A percentile compares a stretch with the other conserved stretches of the same genome.
These are phyloP conservation scores for Podargus strigoides DNA, from an alignment of 2,797 vertebrate genomes.

Conservation along the genomic window DNA sequence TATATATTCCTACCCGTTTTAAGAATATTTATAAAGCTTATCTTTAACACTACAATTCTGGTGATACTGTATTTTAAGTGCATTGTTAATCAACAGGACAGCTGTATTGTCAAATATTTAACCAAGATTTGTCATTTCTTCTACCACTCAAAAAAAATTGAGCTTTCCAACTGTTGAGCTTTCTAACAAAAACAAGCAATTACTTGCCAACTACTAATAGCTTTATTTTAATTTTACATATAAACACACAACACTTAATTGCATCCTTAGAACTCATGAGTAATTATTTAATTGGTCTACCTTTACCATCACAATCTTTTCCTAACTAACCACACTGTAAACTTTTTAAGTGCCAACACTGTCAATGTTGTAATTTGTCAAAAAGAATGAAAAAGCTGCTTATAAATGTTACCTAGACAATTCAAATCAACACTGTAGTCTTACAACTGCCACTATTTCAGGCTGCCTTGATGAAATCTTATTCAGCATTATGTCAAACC, in stretches of 20 bases:
- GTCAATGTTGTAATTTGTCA: not conserved
- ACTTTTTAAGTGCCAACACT: not conserved
- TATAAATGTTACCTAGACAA: not conserved
- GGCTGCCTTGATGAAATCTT: not conserved
- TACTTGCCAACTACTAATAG: not conserved
- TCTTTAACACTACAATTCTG: not conserved
- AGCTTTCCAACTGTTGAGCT: not conserved
- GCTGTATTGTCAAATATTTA: not conserved
- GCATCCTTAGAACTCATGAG: not conserved
- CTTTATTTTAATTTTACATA: not conserved
- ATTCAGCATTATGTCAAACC: not conserved
- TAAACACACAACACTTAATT: not conserved
- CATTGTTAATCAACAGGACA: not conserved
- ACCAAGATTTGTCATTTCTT: not conserved
- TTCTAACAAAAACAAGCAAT: not conserved
- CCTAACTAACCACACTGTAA: not conserved
- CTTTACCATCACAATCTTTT: not conserved
- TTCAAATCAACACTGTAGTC: not conserved
- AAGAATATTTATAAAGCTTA: not conserved
- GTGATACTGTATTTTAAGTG: not conserved
- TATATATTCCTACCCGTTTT: not conserved
- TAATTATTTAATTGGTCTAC: not conserved
- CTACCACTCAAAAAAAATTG: not conserved
- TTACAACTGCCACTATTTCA: not conserved
- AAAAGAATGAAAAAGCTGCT: not conserved